A percentile compares a stretch with the other conserved stretches of the same genome.
phyloP scores from a whole-genome alignment of 2,888 invertebrate genomes.

The Cosmopolites sordidus region DNA sequence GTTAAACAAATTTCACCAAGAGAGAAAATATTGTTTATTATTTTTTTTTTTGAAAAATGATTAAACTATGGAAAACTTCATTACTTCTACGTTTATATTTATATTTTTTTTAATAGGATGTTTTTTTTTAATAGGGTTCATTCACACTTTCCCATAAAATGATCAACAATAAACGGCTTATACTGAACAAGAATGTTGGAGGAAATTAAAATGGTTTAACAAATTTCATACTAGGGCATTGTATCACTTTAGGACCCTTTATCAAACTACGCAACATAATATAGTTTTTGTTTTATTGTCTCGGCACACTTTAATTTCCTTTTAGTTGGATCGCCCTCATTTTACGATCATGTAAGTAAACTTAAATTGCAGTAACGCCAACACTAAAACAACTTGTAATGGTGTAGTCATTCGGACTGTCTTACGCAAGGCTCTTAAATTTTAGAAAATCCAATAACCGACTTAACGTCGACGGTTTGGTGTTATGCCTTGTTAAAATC shows the following conservation, averaged over 20 bases:
- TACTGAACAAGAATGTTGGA: too few species aligned
- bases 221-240: too few species aligned
- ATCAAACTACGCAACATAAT: neutral
- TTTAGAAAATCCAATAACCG: slow-evolving; percentile 42
- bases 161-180: too few species aligned
- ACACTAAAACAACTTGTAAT: slow-evolving; percentile 23
- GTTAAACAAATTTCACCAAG: too few species aligned
- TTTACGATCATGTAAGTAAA: slow-evolving; percentile 24
- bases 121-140: too few species aligned
- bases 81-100: too few species aligned
- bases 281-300: slow-evolving; percentile 17
- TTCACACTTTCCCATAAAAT: too few species aligned
- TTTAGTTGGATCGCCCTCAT: slow-evolving; percentile 17
- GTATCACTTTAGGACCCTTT: neutral
- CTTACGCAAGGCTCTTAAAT: slow-evolving; percentile 35
- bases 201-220: too few species aligned
- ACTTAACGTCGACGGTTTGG: slow-evolving; percentile 43
- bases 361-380: slow-evolving; percentile 18
- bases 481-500: slow-evolving; percentile 47
- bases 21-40: too few species aligned
- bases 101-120: too few species aligned
- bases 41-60: too few species aligned
- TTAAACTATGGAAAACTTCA: too few species aligned
- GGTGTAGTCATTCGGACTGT: slow-evolving; percentile 19
- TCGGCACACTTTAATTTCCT: slow-evolving; percentile 20